These are phyloP conservation scores for Bolinopsis microptera DNA, from an alignment of 37 sponge, comb jelly and placozoan genomes.

Conservation along the genomic window DNA sequence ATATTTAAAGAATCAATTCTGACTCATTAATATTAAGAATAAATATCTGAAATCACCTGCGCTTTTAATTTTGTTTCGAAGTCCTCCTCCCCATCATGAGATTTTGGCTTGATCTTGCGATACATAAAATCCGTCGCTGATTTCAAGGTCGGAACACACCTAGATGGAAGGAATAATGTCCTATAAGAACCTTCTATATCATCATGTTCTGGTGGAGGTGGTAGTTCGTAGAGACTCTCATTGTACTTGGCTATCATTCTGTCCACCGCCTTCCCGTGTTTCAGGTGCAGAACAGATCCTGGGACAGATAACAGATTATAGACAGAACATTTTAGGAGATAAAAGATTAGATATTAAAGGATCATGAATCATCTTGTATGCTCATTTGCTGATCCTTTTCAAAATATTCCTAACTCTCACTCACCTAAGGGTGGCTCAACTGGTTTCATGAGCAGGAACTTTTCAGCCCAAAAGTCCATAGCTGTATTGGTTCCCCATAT, in stretches of 20 bases:
- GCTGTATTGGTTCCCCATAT: not conserved
- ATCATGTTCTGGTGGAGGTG: not conserved
- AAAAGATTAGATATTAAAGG: too few relatives aligned
- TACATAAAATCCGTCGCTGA: not conserved
- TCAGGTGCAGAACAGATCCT: not conserved
- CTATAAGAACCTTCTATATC: not conserved
- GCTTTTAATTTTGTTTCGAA: too few relatives aligned
- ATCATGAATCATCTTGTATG: too few relatives aligned
- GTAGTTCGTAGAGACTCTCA: slow-evolving; percentile 9
- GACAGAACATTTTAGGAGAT: too few relatives aligned
- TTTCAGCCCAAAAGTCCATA: slow-evolving; percentile 55
- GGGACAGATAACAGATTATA: too few relatives aligned
- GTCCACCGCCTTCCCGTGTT: slow-evolving; percentile 20
- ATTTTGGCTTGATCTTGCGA: not conserved
- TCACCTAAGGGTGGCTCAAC: slow-evolving; percentile 48
- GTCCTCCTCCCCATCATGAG: too few relatives aligned
- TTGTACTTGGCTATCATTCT: slow-evolving; percentile 34
- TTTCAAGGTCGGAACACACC: slow-evolving; percentile 11
- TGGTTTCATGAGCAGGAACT: slow-evolving; percentile 58
- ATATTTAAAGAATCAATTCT: too few relatives aligned
- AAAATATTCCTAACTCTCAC: too few relatives aligned
- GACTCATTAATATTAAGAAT: too few relatives aligned
- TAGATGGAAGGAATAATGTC: not conserved
- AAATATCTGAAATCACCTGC: too few relatives aligned
- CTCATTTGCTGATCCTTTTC: too few relatives aligned